Base-by-base conservation (phyloP, 2,888 invertebrate genomes). In the Dexiosoma caninum region DNA sequence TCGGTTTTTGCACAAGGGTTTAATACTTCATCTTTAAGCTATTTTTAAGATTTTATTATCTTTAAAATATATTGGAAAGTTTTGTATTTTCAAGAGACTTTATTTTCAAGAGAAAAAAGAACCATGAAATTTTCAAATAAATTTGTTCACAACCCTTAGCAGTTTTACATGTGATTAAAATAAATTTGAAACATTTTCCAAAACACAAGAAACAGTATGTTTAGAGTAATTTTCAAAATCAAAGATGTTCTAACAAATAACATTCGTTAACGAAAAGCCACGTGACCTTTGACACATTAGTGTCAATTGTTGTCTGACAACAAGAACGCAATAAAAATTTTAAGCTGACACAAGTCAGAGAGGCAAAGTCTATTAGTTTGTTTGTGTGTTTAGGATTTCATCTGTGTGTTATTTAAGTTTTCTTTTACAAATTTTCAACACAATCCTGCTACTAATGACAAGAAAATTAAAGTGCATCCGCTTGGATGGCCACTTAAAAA, bases 241-340 rank as follows among this genome's bases (percentile, higher is more conserved):
- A 51, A 64, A 32, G 16, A 77, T 49, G 32, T 23, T 21, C 37
- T 71, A 23, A 64, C 44, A 78, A 71, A 30, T 42, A 71, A 42
- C 57, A 71, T 62, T 74, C 82, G 78, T 80, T 83, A 83, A 74
- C 85, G 85, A 85, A 86, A 84, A 30, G 88, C 82, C 88, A 88
- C 88, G 88, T 88, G 88, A 87, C 88, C 88, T 87, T 85, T 86
- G 87, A 87, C 87, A 88, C 88, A 88, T 88, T 88, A 87, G 87
- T 87, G 86, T 87, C 88, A 87, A 87, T 87, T 86, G 85, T 84
- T 83, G 37, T 44, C 60, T 57, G 44, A 44, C 55, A 62, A 75
- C 69, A 55, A 46, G 35, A 59, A 75, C 78, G 83, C 84, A 85
- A 83, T 83, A 85, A 85, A 84, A 40, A 51, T 21, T 75, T 74